Evolutionary conservation across 1,140 invertebrate genomes (phyloP).

Genomic region (Hormaphis cornu): DNA sequence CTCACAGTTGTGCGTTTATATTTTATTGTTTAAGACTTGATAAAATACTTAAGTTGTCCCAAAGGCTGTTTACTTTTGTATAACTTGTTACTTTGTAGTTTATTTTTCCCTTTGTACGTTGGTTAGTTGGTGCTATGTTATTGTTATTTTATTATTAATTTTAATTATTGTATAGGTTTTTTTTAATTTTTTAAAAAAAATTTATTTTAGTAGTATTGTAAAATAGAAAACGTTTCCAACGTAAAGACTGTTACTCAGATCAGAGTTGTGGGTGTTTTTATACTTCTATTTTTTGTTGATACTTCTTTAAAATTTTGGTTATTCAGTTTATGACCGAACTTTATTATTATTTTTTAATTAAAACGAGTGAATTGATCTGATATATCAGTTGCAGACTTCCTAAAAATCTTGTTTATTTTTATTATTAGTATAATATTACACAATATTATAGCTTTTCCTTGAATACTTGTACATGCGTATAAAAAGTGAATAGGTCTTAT

Average conservation of each 20-base stretch:
- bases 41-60: slow-evolving; percentile 28
- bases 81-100: slow-evolving; percentile 11
- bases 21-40: slow-evolving; percentile 27
- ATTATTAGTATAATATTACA: background rate
- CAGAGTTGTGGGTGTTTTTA: slow-evolving; percentile 24
- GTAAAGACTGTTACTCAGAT: slow-evolving; percentile 19
- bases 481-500: background rate
- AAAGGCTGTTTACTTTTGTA: slow-evolving; percentile 32
- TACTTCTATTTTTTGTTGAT: slow-evolving; percentile 20
- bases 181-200: too few relatives aligned
- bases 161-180: too few relatives aligned
- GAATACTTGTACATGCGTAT: background rate
- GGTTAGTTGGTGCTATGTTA: slow-evolving; percentile 27
- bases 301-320: background rate
- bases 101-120: slow-evolving; percentile 11
- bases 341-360: background rate
- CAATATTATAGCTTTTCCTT: background rate
- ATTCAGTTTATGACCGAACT: background rate
- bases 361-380: background rate
- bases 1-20: background rate
- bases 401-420: background rate
- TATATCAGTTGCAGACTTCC: background rate
- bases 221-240: background rate
- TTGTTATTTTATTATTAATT: slow-evolving; percentile 26
- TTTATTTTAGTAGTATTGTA: slow-evolving; percentile 5